Base-by-base conservation (phyloP, 2,113 vertebrate genomes). In the Alexandromys fortis region DNA sequence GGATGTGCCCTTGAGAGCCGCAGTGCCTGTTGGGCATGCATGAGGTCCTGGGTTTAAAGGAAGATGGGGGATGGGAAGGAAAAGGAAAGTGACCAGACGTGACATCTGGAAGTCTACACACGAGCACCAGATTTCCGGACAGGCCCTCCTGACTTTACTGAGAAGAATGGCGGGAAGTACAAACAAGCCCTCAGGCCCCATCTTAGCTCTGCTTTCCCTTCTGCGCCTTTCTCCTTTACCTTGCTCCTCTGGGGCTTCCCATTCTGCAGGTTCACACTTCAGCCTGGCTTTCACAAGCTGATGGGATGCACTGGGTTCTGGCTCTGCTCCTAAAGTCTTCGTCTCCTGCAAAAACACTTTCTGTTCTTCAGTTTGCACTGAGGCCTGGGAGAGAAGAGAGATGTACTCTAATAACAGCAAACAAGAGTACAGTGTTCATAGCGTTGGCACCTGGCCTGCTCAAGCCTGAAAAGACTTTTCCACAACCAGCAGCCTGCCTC, bases 221-320 rank as follows among this genome's bases (percentile, higher is more conserved):
- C 61, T 13, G 92, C 81, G 33, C 61, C 67, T 33, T 79, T 63
- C 52, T 86, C 42, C 61, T 26, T 93, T 94, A 96, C 92, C 96
- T 89, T 42, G 86, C 28, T 91, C 49, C 49, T 58, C 78, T 0
- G 67, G 82, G 87, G 49, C 35, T 65, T 70, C 87, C 63, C 1
- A 35, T 38, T 91, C 90, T 76, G 78, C 28, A 86, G 87, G 78
- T 47, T 91, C 92, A 93, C 49, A 76, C 58, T 86, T 78, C 14
- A 55, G 68, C 24, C n/a, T 38, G 35, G 33, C 55, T 55, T 45
- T 83, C 77, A 35, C 3, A 7, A 45, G 68, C 0, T 3, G 78
- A 42, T 94, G 30, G 33, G 38, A 42, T 3, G 38, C 14, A 30
- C 55, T 65, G 33, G 90, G 24, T 38, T 86, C 87, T 49, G n/a